Evolutionary conservation across 2,797 vertebrate genomes (phyloP).

Genomic region (Scyliorhinus canicula): DNA sequence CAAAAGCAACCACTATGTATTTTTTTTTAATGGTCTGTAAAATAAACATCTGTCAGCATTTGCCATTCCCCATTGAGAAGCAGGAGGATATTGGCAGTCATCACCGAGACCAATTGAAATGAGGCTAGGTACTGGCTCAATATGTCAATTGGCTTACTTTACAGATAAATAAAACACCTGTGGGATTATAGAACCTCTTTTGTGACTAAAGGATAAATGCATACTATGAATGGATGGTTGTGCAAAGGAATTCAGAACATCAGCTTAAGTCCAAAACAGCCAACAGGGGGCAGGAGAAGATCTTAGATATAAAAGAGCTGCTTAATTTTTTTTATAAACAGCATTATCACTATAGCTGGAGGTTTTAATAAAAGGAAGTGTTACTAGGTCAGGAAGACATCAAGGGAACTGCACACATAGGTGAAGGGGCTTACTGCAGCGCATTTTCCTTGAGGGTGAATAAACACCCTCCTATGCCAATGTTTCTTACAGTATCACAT

Average conservation of each 20-base stretch:
- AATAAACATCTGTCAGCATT: constrained; percentile 53
- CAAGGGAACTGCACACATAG: not conserved
- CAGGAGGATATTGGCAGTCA: constrained; percentile 53
- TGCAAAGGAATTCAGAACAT: constrained; percentile 42
- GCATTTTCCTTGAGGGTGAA: not conserved
- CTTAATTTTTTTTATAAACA: constrained; percentile 49
- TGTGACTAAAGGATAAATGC: constrained; percentile 55
- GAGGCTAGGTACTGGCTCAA: constrained; percentile 64
- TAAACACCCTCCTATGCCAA: not conserved
- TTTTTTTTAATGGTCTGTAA: constrained; percentile 51
- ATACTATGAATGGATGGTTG: constrained; percentile 44
- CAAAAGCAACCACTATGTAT: constrained; percentile 48
- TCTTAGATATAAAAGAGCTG: constrained; percentile 64
- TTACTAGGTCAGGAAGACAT: not conserved
- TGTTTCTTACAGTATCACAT: not conserved
- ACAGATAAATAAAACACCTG: constrained; percentile 71
- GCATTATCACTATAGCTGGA: constrained; percentile 39
- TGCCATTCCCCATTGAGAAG: constrained; percentile 47
- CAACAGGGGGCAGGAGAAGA: constrained; percentile 99
- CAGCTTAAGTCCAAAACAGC: constrained; percentile 57
- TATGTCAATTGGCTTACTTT: constrained; percentile 61
- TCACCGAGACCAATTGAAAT: constrained; percentile 60
- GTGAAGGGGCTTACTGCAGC: not conserved
- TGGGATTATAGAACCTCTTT: constrained; percentile 56
- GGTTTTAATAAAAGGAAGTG: constrained; percentile 43